A percentile compares a stretch with the other conserved stretches of the same genome.
Conservation (phyloP, 2,113 vertebrate genomes). For the Smithornis capensis region DNA sequence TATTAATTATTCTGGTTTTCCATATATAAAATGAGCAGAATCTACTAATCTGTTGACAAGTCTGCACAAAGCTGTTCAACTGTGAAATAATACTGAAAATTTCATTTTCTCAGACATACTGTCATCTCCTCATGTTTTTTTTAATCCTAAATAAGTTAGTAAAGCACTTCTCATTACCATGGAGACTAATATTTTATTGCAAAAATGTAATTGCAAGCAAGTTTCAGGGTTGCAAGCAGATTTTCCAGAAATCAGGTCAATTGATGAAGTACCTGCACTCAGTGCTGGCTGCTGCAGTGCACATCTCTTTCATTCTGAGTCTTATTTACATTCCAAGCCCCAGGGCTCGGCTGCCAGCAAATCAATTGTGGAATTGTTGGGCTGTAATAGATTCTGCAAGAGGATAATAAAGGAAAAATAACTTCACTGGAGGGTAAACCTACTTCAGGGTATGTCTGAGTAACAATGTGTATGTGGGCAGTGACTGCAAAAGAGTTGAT, state of each 20-base stretch:
- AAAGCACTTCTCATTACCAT: conserved; percentile 55
- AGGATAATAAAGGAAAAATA: conserved; percentile 47
- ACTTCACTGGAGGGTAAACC: conserved; percentile 34
- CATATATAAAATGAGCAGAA: conserved; percentile 34
- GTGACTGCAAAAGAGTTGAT: background rate
- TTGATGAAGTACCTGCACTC: conserved; percentile 55
- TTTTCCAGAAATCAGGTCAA: conserved; percentile 55
- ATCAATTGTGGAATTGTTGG: conserved; percentile 60
- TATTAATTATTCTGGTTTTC: conserved; percentile 54
- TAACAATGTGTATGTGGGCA: background rate
- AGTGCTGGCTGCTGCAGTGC: background rate
- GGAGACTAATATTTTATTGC: conserved; percentile 61
- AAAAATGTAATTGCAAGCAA: conserved; percentile 49
- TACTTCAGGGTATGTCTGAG: background rate
- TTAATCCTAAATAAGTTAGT: conserved; percentile 21
- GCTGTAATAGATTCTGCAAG: conserved; percentile 29
- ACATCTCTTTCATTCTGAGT: conserved; percentile 32
- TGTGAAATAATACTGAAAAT: conserved; percentile 60
- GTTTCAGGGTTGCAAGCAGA: conserved; percentile 30
- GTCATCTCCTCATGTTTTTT: conserved; percentile 6
- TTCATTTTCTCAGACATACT: conserved; percentile 53
- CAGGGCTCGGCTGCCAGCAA: conserved; percentile 31
- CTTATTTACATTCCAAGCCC: conserved; percentile 63
- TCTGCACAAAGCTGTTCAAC: conserved; percentile 47
- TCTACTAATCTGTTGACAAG: conserved; percentile 58